Conservation (phyloP, 2,797 vertebrate species). For the Centroberyx gerrardi region DNA sequence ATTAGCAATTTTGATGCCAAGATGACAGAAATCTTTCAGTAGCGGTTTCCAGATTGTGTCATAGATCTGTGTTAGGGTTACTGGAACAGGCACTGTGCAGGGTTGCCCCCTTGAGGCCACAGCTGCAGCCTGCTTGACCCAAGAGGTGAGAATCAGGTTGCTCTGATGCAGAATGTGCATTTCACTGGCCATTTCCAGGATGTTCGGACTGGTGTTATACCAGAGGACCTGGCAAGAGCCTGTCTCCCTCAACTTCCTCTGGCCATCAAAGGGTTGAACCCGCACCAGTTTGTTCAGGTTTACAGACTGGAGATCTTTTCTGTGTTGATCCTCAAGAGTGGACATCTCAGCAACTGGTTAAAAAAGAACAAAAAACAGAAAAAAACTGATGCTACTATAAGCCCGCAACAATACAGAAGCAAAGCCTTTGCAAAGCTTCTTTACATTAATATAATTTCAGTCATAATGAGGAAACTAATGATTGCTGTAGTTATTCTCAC, state of each 20-base stretch:
- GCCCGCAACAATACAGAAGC: not conserved
- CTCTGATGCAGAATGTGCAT: conserved; percentile 77
- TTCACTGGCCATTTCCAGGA: conserved; percentile 69
- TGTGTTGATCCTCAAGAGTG: conserved; percentile 69
- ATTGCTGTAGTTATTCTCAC: conserved; percentile 50
- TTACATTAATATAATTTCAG: not conserved
- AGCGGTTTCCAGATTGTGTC: conserved; percentile 75
- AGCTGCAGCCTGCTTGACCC: conserved; percentile 61
- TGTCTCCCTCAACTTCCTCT: conserved; percentile 15
- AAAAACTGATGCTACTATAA: not conserved
- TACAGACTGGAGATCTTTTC: conserved; percentile 49
- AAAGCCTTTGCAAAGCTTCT: not conserved
- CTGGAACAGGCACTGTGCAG: not conserved
- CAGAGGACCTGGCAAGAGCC: conserved; percentile 62
- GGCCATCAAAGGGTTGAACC: conserved; percentile 57
- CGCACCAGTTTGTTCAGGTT: conserved; percentile 72
- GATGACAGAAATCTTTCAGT: conserved; percentile 36
- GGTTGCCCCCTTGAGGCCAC: not conserved
- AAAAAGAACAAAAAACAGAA: not conserved
- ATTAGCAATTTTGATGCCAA: conserved; percentile 51
- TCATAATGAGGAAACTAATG: not conserved
- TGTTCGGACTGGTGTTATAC: conserved; percentile 52
- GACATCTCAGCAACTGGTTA: conserved; percentile 76
- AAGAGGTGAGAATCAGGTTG: conserved; percentile 76
- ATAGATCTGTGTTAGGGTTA: conserved; percentile 64